A percentile compares a stretch with the other conserved stretches of the same genome.
phyloP scores from a whole-genome alignment of 2,113 vertebrate species.

The Larimichthys crocea region DNA sequence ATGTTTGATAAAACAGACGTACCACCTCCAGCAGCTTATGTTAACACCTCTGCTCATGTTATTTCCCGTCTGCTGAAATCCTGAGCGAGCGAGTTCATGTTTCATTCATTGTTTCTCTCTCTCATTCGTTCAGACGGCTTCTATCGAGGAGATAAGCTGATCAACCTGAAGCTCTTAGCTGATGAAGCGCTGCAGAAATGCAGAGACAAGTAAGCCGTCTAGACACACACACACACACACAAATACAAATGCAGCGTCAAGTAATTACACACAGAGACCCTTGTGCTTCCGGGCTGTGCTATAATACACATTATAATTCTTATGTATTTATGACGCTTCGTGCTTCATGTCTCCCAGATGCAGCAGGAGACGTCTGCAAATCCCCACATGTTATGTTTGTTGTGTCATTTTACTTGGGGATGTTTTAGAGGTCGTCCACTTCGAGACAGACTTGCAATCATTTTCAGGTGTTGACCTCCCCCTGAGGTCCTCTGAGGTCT shows the following conservation, averaged over 20 bases:
- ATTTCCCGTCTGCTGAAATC: not conserved
- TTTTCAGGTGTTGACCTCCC: too few relatives aligned
- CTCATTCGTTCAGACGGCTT: slow-evolving; percentile 89
- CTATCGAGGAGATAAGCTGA: slow-evolving; percentile 96
- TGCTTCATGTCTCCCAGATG: too few relatives aligned
- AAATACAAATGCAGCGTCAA: not conserved
- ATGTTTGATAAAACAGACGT: too few relatives aligned
- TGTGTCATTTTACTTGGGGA: too few relatives aligned
- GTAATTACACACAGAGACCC: not conserved
- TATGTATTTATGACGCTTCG: too few relatives aligned
- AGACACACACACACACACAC: not conserved
- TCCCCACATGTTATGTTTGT: too few relatives aligned
- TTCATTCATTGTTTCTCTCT: not conserved
- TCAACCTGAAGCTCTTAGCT: slow-evolving; percentile 93
- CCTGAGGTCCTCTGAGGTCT: too few relatives aligned
- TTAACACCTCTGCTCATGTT: not conserved
- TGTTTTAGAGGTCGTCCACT: too few relatives aligned
- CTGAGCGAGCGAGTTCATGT: not conserved
- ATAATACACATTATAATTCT: too few relatives aligned
- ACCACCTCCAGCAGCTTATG: not conserved
- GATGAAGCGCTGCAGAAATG: slow-evolving; percentile 94
- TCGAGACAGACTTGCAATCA: too few relatives aligned
- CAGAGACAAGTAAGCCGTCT: slow-evolving; percentile 88
- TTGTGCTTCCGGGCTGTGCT: not conserved
- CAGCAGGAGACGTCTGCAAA: too few relatives aligned